These are phyloP conservation scores for Anguilla rostrata DNA, from an alignment of 2,113 vertebrate species.

Conservation along the genomic window DNA sequence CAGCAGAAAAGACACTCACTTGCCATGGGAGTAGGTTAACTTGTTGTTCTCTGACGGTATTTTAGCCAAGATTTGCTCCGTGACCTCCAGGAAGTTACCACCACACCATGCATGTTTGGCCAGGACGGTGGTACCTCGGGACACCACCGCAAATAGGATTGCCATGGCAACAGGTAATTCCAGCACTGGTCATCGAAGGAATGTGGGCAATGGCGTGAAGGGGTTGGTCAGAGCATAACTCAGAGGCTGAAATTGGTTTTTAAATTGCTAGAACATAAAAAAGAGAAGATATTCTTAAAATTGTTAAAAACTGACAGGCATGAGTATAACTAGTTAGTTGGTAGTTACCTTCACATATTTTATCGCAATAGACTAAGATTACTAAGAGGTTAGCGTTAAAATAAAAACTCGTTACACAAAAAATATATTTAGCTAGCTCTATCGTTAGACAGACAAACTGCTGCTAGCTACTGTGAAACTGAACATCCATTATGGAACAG, in stretches of 20 bases:
- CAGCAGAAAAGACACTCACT: conserved; percentile 63
- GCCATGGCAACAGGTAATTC: conserved; percentile 77
- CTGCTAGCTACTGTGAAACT: too few species aligned
- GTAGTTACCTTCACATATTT: too few species aligned
- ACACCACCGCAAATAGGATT: conserved; percentile 95
- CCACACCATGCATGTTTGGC: conserved; percentile 95
- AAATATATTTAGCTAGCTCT: too few species aligned
- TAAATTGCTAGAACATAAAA: not conserved
- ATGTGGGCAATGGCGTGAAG: not conserved
- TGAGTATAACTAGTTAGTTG: too few species aligned
- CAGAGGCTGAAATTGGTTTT: not conserved
- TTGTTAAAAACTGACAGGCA: not conserved
- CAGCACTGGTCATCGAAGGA: conserved; percentile 17
- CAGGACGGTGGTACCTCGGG: conserved; percentile 92
- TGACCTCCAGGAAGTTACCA: conserved; percentile 97
- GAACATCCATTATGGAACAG: too few species aligned
- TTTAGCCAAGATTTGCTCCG: conserved; percentile 93
- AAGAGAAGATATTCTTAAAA: not conserved
- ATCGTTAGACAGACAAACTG: too few species aligned
- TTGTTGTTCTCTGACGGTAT: conserved; percentile 98
- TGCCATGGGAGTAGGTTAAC: conserved; percentile 94
- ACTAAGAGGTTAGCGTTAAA: too few species aligned
- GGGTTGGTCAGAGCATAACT: not conserved
- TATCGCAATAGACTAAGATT: too few species aligned
- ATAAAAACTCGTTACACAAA: too few species aligned